phyloP scores from a whole-genome alignment of 2,888 invertebrate genomes.

The Scaptomyza caliginosa region DNA sequence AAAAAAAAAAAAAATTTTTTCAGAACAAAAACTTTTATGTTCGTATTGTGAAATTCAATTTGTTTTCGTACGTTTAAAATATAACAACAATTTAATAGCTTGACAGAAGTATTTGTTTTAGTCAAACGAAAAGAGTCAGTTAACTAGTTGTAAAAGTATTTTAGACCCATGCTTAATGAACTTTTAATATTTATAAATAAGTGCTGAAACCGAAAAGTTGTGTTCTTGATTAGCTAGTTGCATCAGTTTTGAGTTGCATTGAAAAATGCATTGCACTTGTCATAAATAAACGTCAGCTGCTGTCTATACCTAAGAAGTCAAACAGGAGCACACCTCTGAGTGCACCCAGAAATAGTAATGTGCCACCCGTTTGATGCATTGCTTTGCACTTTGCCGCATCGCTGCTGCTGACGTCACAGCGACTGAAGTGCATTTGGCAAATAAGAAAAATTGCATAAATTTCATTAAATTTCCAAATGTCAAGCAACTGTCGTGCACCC shows the following conservation, averaged over 20 bases:
- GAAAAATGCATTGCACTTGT: constrained; percentile 26
- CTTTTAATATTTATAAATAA: neutral
- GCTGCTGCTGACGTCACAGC: constrained; percentile 45
- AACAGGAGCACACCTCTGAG: neutral
- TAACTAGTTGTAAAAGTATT: constrained; percentile 4
- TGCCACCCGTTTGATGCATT: constrained; percentile 73
- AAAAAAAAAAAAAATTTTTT: neutral
- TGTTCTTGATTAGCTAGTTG: constrained; percentile 28
- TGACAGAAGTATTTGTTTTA: neutral
- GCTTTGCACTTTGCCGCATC: constrained; percentile 65
- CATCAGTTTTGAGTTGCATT: constrained; percentile 10
- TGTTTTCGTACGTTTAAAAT: neutral
- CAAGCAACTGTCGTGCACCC: constrained; percentile 68
- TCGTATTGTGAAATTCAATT: neutral
- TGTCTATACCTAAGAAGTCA: constrained; percentile 39
- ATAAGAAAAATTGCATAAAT: constrained; percentile 80
- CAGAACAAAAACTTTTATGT: neutral
- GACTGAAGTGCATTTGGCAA: constrained; percentile 74
- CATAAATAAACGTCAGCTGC: constrained; percentile 40
- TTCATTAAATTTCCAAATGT: constrained; percentile 79
- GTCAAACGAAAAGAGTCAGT: neutral
- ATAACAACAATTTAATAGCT: neutral
- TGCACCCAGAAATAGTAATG: constrained; percentile 2
- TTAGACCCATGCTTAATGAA: neutral
- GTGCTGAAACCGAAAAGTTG: too few species aligned